A percentile compares a stretch with the other conserved stretches of the same genome.
Conservation (phyloP, 2,888 invertebrate genomes). For the Onthophagus sagittarius region DNA sequence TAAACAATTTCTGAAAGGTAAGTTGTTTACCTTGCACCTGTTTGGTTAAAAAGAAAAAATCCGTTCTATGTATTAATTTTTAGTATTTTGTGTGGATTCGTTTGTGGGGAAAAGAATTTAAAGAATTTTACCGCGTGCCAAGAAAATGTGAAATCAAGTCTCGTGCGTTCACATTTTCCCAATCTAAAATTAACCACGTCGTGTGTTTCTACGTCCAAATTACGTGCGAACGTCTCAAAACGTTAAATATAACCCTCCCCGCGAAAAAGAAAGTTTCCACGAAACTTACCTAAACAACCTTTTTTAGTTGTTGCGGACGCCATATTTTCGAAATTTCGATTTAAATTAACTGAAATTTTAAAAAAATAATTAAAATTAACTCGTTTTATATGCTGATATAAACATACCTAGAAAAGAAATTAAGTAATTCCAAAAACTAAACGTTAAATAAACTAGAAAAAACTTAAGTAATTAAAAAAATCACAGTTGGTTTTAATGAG, state of each 20-base stretch:
- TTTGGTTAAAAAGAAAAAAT: neutral
- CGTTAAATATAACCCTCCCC: no score
- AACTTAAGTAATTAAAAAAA: conserved; percentile 10
- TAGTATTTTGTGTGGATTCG: no score
- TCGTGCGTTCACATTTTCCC: neutral
- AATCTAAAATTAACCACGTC: neutral
- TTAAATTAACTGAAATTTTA: neutral
- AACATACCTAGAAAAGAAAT: no score
- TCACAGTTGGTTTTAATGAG: conserved; percentile 14
- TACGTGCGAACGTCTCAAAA: neutral
- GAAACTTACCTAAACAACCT: conserved; percentile 20
- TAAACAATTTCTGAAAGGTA: neutral
- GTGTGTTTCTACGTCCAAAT: neutral
- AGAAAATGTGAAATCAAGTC: conserved; percentile 4
- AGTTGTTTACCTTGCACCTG: neutral
- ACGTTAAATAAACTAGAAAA: conserved; percentile 1
- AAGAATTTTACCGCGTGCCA: neutral
- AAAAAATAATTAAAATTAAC: neutral
- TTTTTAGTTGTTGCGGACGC: conserved; percentile 21
- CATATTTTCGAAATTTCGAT: conserved; percentile 13
- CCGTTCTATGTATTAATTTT: no score
- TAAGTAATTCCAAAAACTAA: neutral
- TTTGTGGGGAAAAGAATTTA: neutral
- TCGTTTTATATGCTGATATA: no score
- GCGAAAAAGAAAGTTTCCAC: neutral